phyloP scores from a whole-genome alignment of 2,113 vertebrate species.

The Poicephalus meyeri region DNA sequence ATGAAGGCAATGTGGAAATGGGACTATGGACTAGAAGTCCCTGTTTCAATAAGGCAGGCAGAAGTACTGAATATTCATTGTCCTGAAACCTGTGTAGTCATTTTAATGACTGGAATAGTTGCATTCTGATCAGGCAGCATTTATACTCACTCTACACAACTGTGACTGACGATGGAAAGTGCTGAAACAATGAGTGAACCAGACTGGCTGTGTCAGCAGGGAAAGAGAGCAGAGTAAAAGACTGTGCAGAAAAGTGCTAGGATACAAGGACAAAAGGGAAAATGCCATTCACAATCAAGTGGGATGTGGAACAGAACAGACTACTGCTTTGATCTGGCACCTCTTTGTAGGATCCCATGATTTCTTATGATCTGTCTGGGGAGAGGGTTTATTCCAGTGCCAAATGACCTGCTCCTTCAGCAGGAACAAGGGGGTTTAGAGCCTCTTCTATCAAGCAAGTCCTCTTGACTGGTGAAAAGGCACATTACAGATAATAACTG shows the following conservation, averaged over 20 bases:
- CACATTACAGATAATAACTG: not conserved
- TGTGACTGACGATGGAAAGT: not conserved
- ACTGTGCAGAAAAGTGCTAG: not conserved
- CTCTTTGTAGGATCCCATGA: not conserved
- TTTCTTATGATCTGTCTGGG: not conserved
- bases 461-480: not conserved
- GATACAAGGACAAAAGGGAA: not conserved
- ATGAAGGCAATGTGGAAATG: not conserved
- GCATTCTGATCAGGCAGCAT: not conserved
- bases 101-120: not conserved
- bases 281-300: not conserved
- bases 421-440: not conserved
- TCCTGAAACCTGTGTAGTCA: not conserved
- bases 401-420: not conserved
- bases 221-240: not conserved
- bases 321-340: not conserved
- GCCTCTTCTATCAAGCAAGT: not conserved
- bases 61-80: conserved; percentile 15
- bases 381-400: not conserved
- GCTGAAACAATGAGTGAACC: conserved; percentile 27
- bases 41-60: not conserved
- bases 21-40: not conserved
- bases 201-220: conserved; percentile 15
- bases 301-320: not conserved
- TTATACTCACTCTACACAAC: not conserved